Base-by-base conservation (phyloP, 2,797 vertebrate species). In the Aulostomus chinensis region DNA sequence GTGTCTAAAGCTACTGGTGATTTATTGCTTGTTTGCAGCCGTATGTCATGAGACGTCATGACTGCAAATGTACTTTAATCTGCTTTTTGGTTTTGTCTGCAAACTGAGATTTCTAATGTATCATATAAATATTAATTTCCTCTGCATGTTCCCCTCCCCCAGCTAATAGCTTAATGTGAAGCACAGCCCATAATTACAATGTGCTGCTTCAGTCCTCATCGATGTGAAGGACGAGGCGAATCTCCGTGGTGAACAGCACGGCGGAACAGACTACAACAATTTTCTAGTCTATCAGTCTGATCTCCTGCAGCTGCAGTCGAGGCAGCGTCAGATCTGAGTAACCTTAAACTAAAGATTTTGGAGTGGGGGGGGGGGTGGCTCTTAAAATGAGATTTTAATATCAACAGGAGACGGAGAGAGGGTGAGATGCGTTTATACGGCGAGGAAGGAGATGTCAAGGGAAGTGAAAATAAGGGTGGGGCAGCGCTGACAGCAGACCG, bases 391-490 rank as follows among this genome's bases (percentile, higher is more conserved):
- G 29, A 75, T 55, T 49, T 11, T 54, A 35, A 65, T 62, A 73
- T 80, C 75, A 80, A 83, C 76, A 73, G 78, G 67, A 74, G 55
- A 32, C 16, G 4, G 63, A 37, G 52, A 13, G 24, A 13, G 45
- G n/a, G 21, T 53, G 31, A 37, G 38, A 36, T 55, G 57, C 7
- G 24, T 62, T 49, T 24, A 29, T 29, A 38, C 9, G 26, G 7
- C 6, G n/a, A 4, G 14, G 64, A 55, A 26, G 60, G 55, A 59
- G 53, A 59, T 43, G 45, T 59, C 57, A 20, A 30, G 49, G 57
- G 53, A 31, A 38, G 35, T 29, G 55, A 21, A 71, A 77, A 85
- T 53, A 47, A 71, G 88, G 88, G 88, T 88, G 87, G 78, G 88
- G 88, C 86, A 53, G 65, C 12, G n/a, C 41, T 68, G 34, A 37